Evolutionary conservation across 64 coral and sea anemone species (phyloP), one percentile per base, ranked within the genome.

Genomic region (Montipora sp.): DNA sequence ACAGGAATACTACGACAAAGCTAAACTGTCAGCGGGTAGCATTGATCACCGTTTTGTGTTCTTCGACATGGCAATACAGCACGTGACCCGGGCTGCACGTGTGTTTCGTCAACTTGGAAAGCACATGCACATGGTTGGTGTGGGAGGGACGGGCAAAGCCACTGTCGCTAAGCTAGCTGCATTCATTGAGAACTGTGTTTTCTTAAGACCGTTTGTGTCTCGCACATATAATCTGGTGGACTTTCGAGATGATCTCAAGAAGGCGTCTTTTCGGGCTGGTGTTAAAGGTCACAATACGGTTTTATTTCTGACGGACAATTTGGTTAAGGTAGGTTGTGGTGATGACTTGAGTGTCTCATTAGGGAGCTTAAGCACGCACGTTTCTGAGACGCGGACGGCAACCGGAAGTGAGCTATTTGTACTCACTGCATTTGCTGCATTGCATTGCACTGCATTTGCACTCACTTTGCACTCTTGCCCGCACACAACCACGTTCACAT

Each of bases 31-130:
- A 24, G 79, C 89, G 68, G 98, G 89, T 59, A 90, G 87, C 50
- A 82, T 96, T n/a, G 94, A 99, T 45, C 94, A 99, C 60, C 98
- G 92, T 48, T 96, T 96, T 86, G 98, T 99, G 24, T 99, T 99
- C 75, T 99, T 99, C 72, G 85, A 94, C 74, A 93, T 89, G 90
- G 98, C 98, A 57, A 70, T 99, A n/a, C 94, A 94, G 81, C 98
- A 99, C 49, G 87, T 99, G 73, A 92, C 93, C 5, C 94, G 98
- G 65, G 94, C 98, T 47, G 98, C 98, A 24, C 98, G 98, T 61
- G 98, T 99, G 18, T 99, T 99, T 75, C 92, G 94, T 88, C 94
- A 99, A 51, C 94, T 92, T 51, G 88, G 91, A 19, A 91, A 92
- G 16, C 98, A 99, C 87, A 77, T 99, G 27, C 78, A 96, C 83